Conservation (phyloP, 2,113 vertebrate genomes). For the Myanophis thanlyinensis region DNA sequence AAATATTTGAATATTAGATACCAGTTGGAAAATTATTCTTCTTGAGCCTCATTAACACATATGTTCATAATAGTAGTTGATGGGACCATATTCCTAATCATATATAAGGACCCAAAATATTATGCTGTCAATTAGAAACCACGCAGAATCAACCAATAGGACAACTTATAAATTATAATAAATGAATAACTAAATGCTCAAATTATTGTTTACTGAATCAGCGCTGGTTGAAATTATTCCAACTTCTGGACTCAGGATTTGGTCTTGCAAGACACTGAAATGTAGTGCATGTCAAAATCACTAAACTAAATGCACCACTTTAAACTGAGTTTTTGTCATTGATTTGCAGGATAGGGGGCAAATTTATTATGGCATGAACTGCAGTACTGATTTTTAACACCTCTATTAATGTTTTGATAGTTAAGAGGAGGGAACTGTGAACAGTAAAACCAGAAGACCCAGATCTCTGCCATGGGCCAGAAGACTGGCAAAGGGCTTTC, state of each 20-base stretch:
- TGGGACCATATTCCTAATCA: not conserved
- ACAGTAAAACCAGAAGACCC: not conserved
- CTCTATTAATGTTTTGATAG: not conserved
- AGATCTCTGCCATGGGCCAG: not conserved
- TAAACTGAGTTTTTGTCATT: not conserved
- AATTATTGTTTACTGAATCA: not conserved
- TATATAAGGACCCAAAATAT: not conserved
- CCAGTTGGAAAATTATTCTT: not conserved
- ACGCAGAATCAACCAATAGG: not conserved
- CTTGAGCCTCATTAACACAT: not conserved
- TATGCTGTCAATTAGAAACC: not conserved
- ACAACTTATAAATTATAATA: not conserved
- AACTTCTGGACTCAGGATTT: not conserved
- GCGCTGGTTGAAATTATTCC: not conserved
- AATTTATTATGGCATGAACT: not conserved
- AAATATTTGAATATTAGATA: constrained; percentile 32
- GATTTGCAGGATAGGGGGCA: not conserved
- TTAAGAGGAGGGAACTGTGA: not conserved
- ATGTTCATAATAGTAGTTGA: not conserved
- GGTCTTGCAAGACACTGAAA: not conserved
- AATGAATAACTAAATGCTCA: not conserved
- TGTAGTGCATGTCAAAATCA: not conserved
- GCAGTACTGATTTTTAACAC: not conserved
- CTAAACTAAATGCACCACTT: not conserved
- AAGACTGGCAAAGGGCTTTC: not conserved